phyloP scores from a whole-genome alignment of 2,888 invertebrate genomes.

The Malachius bipustulatus region DNA sequence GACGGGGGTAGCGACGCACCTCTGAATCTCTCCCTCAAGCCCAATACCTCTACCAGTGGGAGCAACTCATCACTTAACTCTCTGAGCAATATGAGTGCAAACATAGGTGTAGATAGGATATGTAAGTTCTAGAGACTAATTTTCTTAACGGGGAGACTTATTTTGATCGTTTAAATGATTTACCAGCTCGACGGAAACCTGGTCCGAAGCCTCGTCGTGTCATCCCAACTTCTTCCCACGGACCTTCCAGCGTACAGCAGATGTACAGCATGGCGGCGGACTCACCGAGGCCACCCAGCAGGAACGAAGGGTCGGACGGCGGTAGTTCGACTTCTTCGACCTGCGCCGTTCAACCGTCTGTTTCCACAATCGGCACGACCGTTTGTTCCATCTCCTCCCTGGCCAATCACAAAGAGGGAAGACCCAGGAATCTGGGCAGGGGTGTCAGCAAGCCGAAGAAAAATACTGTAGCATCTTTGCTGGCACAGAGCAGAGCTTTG shows the following conservation, averaged over 20 bases:
- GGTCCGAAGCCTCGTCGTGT: constrained; percentile 56
- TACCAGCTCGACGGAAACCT: constrained; percentile 58
- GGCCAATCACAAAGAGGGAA: constrained; percentile 52
- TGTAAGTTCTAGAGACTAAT: too few species aligned
- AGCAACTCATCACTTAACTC: constrained; percentile 46
- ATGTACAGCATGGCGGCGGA: constrained; percentile 44
- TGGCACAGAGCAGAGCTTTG: constrained; percentile 76
- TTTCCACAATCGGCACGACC: constrained; percentile 21
- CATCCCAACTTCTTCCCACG: constrained; percentile 39
- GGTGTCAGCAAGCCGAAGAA: constrained; percentile 87
- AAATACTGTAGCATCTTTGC: constrained; percentile 78
- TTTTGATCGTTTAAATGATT: neutral
- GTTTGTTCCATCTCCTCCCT: constrained; percentile 18
- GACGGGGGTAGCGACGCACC: constrained; percentile 61
- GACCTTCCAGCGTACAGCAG: constrained; percentile 43
- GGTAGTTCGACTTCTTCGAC: constrained; percentile 30
- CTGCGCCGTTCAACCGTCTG: constrained; percentile 21
- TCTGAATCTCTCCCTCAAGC: constrained; percentile 72
- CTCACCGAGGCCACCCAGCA: constrained; percentile 45
- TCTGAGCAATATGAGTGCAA: constrained; percentile 45
- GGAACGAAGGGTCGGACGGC: constrained; percentile 32
- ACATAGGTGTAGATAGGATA: constrained; percentile 40
- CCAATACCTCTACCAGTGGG: constrained; percentile 33
- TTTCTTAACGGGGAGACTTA: constrained; percentile 1
- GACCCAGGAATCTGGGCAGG: constrained; percentile 72